Evolutionary conservation across 2,888 invertebrate genomes (phyloP), one percentile per base, ranked within the genome.

Genomic region (Aleiodes alternator): DNA sequence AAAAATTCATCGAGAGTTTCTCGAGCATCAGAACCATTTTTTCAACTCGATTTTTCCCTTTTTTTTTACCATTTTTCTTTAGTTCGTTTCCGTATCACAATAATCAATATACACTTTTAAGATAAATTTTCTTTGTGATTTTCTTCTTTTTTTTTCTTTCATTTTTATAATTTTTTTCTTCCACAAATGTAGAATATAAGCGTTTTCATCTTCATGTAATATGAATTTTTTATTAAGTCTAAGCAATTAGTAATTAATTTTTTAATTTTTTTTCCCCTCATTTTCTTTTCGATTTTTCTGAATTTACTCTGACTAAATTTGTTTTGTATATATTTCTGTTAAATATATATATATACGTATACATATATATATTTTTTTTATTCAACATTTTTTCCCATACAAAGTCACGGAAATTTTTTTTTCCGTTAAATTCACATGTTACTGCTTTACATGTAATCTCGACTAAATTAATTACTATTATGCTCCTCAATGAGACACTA

Each of bases 111-210:
- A 79, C 75, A 78, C 73, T 59, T 69, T 80, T 83, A 82, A 76
- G 82, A 84, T 84, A 84, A 80, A 84, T 83, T 84, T 84, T 85
- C 29, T n/a, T 9, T 82, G 81, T 81, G 64, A 70, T 69, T 55
- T 55, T 48, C 53, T 3, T 34, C 31, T 34, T 34, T 6, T 69
- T 51, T 57, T 48, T 61, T 48, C 55, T 51, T 69, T 43, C 34
- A 48, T 64, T 69, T n/a, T 48, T 50, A 71, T 71, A 53, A 59
- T 53, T 80, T 80, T 81, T 81, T 79, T 78, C 70, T 82, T 83
- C 83, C 82, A 84, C 80, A 84, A 76, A 83, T 82, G 82, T 82
- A 86, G 83, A 85, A 82, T 86, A 83, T 85, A 87, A 87, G 85
- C 86, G 84, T 85, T 85, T 85, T 86, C 84, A 81, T 79, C 80